Percentiles rank a stretch among this genome's conserved stretches.
These are phyloP conservation scores for Ypsolopha sequella DNA, from an alignment of 2,888 invertebrate species.

Conservation along the genomic window DNA sequence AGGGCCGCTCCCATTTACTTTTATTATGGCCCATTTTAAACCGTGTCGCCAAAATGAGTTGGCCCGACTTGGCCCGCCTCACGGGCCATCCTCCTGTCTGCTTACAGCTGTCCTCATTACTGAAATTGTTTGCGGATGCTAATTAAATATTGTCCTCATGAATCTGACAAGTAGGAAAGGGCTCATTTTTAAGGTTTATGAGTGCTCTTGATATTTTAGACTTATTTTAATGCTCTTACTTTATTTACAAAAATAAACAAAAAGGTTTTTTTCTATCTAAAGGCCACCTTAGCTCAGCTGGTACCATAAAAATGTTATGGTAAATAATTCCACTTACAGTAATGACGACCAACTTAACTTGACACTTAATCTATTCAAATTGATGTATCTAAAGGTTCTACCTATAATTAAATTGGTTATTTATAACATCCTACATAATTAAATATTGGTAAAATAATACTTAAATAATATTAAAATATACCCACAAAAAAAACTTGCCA, in stretches of 20 bases:
- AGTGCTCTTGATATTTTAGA: neutral
- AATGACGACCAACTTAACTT: no score
- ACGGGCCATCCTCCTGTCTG: neutral
- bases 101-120: conserved; percentile 37
- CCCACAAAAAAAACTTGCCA: no score
- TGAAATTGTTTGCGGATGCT: conserved; percentile 17
- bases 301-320: no score
- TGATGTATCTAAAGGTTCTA: no score
- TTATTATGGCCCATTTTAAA: conserved; percentile 65
- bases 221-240: neutral
- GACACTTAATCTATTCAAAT: no score
- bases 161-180: neutral
- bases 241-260: neutral
- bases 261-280: neutral
- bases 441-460: no score
- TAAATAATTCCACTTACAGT: no score
- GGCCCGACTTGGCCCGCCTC: conserved; percentile 22
- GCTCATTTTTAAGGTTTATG: neutral
- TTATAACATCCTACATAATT: no score
- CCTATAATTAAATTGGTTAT: no score
- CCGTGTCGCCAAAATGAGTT: conserved; percentile 65
- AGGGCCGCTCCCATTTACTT: conserved; percentile 61
- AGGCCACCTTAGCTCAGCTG: neutral
- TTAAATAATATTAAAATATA: no score
- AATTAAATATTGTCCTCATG: neutral